Evolutionary conservation across 2,888 invertebrate species (phyloP), one percentile per base, ranked within the genome.

Genomic region (Eupsilia transversa): DNA sequence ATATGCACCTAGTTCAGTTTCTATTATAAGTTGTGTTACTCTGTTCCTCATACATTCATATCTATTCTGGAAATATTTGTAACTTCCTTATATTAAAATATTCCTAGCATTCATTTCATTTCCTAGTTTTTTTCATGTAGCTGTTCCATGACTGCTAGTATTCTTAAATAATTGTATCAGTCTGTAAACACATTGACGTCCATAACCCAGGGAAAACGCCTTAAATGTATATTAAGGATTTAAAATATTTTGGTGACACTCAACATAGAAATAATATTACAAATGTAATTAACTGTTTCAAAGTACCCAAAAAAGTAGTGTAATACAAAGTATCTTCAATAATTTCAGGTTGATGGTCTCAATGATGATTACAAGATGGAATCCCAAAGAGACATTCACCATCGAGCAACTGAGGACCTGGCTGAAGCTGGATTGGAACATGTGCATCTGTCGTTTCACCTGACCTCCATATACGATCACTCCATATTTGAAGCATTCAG

Each of bases 401-500:
- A 99, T 89, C 96, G 99, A 88, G 99, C 99, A 3, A 99, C 98
- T 74, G 99, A 99, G 93, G 99, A 99, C 93, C 97, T 99, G 75
- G 97, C 97, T 43, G 99, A 99, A 94, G 98, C 98, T 68, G 98
- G 99, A 91, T 91, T 97, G 86, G 98, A 99, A 90, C 98, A 98
- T 94, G 98, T 99, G 81, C 98, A 99, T 92, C 95, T 99, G 72
- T 99, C 98, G 91, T 99, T 99, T 96, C 99, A 99, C 94, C 97
- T 99, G 81, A 99, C 99, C 35, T 99, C 99, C 79, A 99, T 99
- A 87, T 99, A 99, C 93, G 99, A 99, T 95, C 99, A 99, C 95
- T 99, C 99, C 85, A 99, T 99, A 95, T 99, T 99, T 96, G 99
- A 99, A 96, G 99, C 99, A 20, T 99, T 99, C 96, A 99, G 99